Base-by-base conservation (phyloP, 2,888 invertebrate species). In the Melieria omissa region DNA sequence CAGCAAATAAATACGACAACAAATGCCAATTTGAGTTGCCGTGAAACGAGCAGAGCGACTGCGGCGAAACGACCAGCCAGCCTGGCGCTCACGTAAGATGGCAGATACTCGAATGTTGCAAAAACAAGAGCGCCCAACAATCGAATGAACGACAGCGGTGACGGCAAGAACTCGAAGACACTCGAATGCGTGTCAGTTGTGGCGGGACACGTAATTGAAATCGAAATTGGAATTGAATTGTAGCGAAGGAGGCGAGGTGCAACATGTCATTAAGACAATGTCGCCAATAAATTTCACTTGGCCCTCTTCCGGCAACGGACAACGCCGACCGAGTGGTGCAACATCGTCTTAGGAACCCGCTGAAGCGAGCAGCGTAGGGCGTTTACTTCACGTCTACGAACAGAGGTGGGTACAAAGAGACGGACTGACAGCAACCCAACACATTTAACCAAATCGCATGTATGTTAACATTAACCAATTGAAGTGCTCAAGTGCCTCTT, bases 21-120 rank as follows among this genome's bases (percentile, higher is more conserved):
- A 69, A 62, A 71, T 70, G 74, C 71, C 73, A 69, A 75, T 54
- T 69, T 55, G 69, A 46, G 55, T 55, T 69, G 69, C 46, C 45
- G 62, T 29, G 47, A 44, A 68, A 61, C 12, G 45, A 29, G n/a
- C 16, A 14, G 7, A 42, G 9, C 14, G 62, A 41, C 42, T 3
- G 41, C 8, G 29, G 58, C 42, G 41, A 42, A 16, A 29, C 29
- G 29, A 29, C 29, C 29, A 29, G 29, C 29, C 29, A 29, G 29
- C 29, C 29, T 29, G 29, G 29, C 29, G 29, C 29, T 52, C 12
- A 52, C 52, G 52, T n/a, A 52, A 52, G 12, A 14, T 9, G 12
- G 6, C 12, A 52, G 52, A 52, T 4, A 52, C 14, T n/a, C 12
- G 52, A 52, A n/a, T 5, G n/a, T 14, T 52, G 14, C 52, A 52